Base-by-base conservation (phyloP, 1,140 invertebrate species). In the Drosophila sp. region DNA sequence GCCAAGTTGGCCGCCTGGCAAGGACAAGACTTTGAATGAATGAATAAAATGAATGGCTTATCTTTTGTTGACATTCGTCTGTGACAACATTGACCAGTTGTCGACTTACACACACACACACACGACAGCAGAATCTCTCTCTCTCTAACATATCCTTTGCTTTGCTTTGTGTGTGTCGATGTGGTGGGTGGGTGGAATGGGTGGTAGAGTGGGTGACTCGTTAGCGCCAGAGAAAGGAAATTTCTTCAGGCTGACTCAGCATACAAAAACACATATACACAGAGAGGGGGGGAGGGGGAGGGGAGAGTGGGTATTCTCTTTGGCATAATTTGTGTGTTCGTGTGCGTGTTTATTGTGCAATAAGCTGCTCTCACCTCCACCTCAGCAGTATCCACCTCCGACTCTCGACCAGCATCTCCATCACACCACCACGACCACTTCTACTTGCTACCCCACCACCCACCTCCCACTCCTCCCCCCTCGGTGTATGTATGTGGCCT, bases 21-120 rank as follows among this genome's bases (percentile, higher is more conserved):
- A 6, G 50, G 30, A 30, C 41, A 17, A 60, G 76, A 56, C 66
- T 69, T 64, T 56, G 72, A 80, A 79, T 77, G 80, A 89, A 87
- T 87, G 84, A 83, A 87, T 89, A 89, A 87, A 89, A 89, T 84
- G 84, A 89, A 89, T 89, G 84, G 84, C 84, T 89, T 89, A 89
- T 89, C 84, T 89, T 86, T 89, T 89, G 84, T 89, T 89, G 84
- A 89, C 84, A 89, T 84, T 84, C 84, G 84, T 89, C 84, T 89
- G 84, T 78, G 80, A 84, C 84, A 89, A 89, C 84, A 89, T 89
- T 89, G 84, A 89, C 84, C 84, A 89, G 84, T 89, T 80, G 80
- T 80, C 83, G 67, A 78, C 69, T 64, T 47, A 63, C 25, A 62
- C 35, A 60, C 25, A 57, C 17, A 70, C 54, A 56, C 65, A 64